Conservation (phyloP, 92 coral and sea anemone species). For the Metridium senile region DNA sequence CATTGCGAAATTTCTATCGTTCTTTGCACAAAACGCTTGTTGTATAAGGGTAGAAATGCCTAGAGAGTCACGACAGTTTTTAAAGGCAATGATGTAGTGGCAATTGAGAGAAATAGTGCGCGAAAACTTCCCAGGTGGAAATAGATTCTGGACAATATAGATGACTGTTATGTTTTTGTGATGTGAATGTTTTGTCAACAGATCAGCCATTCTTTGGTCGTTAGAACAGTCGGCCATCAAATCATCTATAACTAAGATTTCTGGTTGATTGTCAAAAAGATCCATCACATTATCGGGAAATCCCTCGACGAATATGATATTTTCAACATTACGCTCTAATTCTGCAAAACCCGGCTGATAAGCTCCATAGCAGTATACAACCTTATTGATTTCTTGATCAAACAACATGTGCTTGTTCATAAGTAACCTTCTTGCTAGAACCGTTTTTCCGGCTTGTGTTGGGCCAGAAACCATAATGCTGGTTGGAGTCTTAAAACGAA, state of each 20-base stretch:
- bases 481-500: not conserved
- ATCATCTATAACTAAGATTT: constrained; percentile 41
- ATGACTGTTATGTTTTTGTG: constrained; percentile 40
- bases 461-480: constrained; percentile 21
- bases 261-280: constrained; percentile 25
- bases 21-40: constrained; percentile 39
- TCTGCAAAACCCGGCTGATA: constrained; percentile 34
- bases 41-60: constrained; percentile 40
- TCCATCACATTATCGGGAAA: constrained; percentile 35
- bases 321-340: constrained; percentile 30
- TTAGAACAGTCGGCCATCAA: constrained; percentile 41
- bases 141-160: constrained; percentile 31
- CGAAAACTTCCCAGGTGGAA: constrained; percentile 28
- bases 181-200: constrained; percentile 53
- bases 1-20: constrained; percentile 29
- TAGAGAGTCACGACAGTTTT: constrained; percentile 40
- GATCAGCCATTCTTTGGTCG: constrained; percentile 31
- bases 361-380: constrained; percentile 35
- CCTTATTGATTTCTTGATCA: constrained; percentile 26
- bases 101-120: constrained; percentile 30
- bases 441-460: constrained; percentile 18
- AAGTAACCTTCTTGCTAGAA: constrained; percentile 11
- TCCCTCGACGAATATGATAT: constrained; percentile 44
- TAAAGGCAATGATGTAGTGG: constrained; percentile 31
- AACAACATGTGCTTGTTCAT: constrained; percentile 20